A percentile compares a stretch with the other conserved stretches of the same genome.
These are phyloP conservation scores for Volucella zonaria DNA, from an alignment of 2,888 invertebrate species.

Conservation along the genomic window DNA sequence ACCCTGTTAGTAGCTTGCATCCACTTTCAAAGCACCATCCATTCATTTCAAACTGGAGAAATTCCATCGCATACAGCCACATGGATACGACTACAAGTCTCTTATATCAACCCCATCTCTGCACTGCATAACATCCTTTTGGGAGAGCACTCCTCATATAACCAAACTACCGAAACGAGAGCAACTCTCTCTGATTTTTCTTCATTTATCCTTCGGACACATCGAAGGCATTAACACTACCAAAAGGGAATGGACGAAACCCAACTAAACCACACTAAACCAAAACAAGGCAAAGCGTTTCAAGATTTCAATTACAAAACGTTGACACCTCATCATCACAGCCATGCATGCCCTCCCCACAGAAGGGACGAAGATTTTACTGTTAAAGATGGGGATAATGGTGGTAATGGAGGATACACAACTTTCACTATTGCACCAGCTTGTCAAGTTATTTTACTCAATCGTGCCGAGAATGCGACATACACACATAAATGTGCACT, in stretches of 20 bases:
- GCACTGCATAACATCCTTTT: slow-evolving; percentile 7
- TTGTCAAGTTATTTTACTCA: neutral
- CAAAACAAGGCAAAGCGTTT: slow-evolving; percentile 11
- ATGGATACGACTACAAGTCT: neutral
- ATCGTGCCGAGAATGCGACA: neutral
- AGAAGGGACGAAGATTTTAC: neutral
- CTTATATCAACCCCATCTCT: neutral
- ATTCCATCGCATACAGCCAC: neutral
- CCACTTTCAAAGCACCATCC: slow-evolving; percentile 1
- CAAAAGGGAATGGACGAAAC: neutral
- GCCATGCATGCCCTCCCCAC: neutral
- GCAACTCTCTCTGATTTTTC: slow-evolving; percentile 16
- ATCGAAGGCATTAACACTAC: slow-evolving; percentile 9
- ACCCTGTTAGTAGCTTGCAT: slow-evolving; percentile 24
- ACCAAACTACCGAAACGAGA: neutral
- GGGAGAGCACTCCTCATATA: neutral
- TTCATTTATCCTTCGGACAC: slow-evolving; percentile 19
- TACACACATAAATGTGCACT: slow-evolving; percentile 13
- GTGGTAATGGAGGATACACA: neutral
- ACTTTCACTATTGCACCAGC: slow-evolving; percentile 33
- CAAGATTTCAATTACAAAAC: slow-evolving; percentile 47
- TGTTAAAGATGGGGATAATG: neutral
- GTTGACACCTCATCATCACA: slow-evolving; percentile 38
- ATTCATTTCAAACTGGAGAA: neutral
- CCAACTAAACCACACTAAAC: too few relatives aligned